Percentiles rank a stretch among this genome's conserved stretches.
Evolutionary conservation across 1,140 invertebrate species (phyloP).

Genomic region (Drosophila paulistorum): DNA sequence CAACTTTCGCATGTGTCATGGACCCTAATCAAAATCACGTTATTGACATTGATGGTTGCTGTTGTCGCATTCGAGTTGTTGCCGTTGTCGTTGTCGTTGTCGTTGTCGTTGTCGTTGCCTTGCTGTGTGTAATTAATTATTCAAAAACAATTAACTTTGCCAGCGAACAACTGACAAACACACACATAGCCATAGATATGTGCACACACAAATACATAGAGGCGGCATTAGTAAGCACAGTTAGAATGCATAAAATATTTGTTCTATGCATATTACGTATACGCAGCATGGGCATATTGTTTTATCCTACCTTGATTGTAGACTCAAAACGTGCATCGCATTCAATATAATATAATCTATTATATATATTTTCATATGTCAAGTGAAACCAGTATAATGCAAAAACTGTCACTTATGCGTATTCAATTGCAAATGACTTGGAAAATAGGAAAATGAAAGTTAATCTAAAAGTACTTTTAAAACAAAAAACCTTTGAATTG

Average conservation of each 20-base stretch:
- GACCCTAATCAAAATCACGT: constrained; percentile 62
- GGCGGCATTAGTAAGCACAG: constrained; percentile 52
- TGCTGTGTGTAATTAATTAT: constrained; percentile 68
- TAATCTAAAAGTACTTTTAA: too few species aligned
- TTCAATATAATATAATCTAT: not conserved
- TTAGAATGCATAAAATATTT: constrained; percentile 71
- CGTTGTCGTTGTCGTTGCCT: too few species aligned
- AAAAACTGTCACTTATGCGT: too few species aligned
- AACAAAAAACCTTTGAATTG: not conserved
- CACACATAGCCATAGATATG: constrained; percentile 12
- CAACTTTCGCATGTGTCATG: constrained; percentile 6
- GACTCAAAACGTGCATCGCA: not conserved
- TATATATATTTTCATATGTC: not conserved
- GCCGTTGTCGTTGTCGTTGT: constrained; percentile 1
- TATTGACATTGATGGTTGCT: constrained; percentile 60
- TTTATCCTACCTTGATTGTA: constrained; percentile 2
- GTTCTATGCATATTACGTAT: constrained; percentile 42
- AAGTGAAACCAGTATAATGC: not conserved
- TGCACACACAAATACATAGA: constrained; percentile 18
- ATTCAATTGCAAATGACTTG: too few species aligned
- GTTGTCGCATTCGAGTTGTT: constrained; percentile 2
- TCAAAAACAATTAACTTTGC: constrained; percentile 75
- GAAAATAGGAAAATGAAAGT: too few species aligned
- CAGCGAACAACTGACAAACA: constrained; percentile 32
- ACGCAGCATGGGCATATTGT: constrained; percentile 36